Conservation (phyloP, 2,888 invertebrate genomes). For the Lepidochrysops patricia region DNA sequence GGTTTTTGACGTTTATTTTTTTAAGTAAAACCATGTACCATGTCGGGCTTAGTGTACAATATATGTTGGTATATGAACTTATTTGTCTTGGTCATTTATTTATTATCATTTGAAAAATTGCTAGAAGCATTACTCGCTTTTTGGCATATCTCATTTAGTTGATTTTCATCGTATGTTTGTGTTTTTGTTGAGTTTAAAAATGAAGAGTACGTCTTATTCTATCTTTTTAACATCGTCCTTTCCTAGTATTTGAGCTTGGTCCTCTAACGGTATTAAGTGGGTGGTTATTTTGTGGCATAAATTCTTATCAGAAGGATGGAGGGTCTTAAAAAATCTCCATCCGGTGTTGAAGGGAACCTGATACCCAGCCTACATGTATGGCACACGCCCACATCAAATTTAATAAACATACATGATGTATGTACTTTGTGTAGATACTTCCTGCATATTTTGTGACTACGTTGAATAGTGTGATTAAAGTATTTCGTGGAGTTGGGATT, state of each 20-base stretch:
- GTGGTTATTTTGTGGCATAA: neutral
- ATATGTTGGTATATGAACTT: neutral
- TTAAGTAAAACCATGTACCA: neutral
- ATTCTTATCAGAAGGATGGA: constrained; percentile 5
- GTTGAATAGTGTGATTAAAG: neutral
- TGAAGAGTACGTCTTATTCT: no score
- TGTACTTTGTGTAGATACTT: neutral
- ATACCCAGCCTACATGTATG: neutral
- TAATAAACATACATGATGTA: neutral
- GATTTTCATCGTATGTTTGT: no score
- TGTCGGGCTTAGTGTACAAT: neutral
- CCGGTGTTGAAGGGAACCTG: constrained; percentile 1
- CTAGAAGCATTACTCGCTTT: no score
- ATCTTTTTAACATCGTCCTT: no score
- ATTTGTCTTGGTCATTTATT: neutral
- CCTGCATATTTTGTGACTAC: neutral
- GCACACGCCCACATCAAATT: neutral
- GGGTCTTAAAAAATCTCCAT: constrained; percentile 1
- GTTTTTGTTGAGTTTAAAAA: no score
- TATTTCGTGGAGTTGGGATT: neutral
- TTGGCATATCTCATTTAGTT: no score
- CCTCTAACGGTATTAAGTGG: neutral
- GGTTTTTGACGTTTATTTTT: constrained; percentile 22
- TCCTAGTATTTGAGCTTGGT: neutral
- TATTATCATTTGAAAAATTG: no score